Conservation (phyloP, 64 coral and sea anemone genomes). For the Acropora tenuis region DNA sequence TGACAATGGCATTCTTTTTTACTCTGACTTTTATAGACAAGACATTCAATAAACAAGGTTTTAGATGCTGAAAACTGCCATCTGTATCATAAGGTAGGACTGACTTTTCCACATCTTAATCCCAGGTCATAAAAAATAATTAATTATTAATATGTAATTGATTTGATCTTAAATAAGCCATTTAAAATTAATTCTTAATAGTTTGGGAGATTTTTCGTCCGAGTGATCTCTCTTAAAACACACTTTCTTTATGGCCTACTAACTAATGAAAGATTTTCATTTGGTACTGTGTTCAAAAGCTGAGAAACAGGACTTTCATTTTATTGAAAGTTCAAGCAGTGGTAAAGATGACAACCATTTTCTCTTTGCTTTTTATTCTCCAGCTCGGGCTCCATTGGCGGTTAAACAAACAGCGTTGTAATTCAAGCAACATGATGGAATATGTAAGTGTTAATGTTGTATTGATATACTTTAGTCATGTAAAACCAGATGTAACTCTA, state of each 20-base stretch:
- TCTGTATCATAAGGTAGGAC: conserved; percentile 93
- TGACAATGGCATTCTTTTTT: neutral
- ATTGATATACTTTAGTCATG: neutral
- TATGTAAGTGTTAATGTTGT: conserved; percentile 82
- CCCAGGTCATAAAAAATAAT: neutral
- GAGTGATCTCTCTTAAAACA: too few relatives aligned
- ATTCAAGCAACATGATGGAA: conserved; percentile 99
- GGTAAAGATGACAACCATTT: neutral
- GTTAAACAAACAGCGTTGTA: conserved; percentile 90
- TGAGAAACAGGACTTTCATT: neutral
- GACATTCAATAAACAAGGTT: conserved; percentile 97
- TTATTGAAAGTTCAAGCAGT: neutral
- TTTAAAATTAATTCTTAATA: too few relatives aligned
- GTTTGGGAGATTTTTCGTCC: too few relatives aligned
- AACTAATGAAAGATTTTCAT: too few relatives aligned
- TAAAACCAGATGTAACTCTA: too few relatives aligned
- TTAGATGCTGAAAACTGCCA: conserved; percentile 97
- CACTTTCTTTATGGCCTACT: too few relatives aligned
- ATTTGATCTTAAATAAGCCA: too few relatives aligned
- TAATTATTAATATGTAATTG: too few relatives aligned
- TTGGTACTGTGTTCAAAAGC: neutral
- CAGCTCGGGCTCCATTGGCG: conserved; percentile 97
- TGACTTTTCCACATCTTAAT: too few relatives aligned
- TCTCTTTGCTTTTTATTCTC: conserved; percentile 2
- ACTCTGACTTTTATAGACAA: conserved; percentile 59